Evolutionary conservation across 2,888 invertebrate genomes (phyloP), one percentile per base, ranked within the genome.

Genomic region (Embidobia sp.): DNA sequence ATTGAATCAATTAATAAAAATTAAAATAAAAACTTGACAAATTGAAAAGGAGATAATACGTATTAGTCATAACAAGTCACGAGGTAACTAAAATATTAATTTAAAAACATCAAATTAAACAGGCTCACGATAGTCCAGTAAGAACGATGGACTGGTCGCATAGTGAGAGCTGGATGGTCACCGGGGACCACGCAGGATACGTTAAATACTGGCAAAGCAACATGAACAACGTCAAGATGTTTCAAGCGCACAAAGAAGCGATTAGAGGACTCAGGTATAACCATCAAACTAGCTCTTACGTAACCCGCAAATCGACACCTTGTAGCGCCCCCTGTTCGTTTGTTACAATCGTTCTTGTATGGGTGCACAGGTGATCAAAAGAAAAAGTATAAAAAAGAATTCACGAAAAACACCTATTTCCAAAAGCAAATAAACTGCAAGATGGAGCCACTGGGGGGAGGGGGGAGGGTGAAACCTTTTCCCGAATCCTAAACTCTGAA

Each of bases 221-320:
- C 91, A 99, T 99, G 99, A 99, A 99, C 92, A 99, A 99, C 92
- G 99, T 99, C 69, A 99, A 99, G 93, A 99, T 99, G 98, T 99
- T 98, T 92, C 99, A 99, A 91, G 99, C 99, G 66, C 99, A 99
- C 91, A 99, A 99, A 93, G 99, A 99, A 93, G 97, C 99, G 81
- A 95, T 99, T 85, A 94, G 99, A 90, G 98, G 98, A 91, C 95
- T 99, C 92, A 96, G 96, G 97, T 97, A 94, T 92, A 91, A 87
- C 83, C 83, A 88, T 87, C 86, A 87, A 84, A 87, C 85, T 88
- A 88, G 88, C 85, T 87, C 86, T 88, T 87, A 87, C 85, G 85
- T 88, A 85, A 88, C 80, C 84, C 83, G 85, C 84, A 81, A 80
- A 80, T 78, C 80, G 80, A 80, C 79, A 80, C 80, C 82, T 79